Evolutionary conservation across 2,113 vertebrate species (phyloP).

Genomic region (Dicaeum eximium): DNA sequence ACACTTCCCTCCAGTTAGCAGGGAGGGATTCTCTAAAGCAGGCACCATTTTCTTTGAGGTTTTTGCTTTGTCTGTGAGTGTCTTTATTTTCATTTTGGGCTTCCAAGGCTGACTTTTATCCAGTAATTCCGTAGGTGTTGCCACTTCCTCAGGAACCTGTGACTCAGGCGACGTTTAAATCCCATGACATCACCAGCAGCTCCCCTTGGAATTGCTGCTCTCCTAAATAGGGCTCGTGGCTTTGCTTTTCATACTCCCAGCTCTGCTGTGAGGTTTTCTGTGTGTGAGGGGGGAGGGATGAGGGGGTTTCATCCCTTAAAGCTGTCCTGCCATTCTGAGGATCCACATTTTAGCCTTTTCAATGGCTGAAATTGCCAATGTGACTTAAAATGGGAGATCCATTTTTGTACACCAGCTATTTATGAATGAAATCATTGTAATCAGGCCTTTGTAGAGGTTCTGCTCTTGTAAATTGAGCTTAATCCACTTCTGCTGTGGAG

Average conservation of each 20-base stretch:
- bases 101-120: not conserved
- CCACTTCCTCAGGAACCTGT: slow-evolving; percentile 61
- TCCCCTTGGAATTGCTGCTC: not conserved
- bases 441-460: not conserved
- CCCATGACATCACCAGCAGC: slow-evolving; percentile 2
- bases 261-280: not conserved
- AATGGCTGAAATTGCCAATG: accelerated
- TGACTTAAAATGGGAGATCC: not conserved
- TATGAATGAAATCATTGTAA: not conserved
- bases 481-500: not conserved
- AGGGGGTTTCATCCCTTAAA: not conserved
- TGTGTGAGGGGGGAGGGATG: not conserved
- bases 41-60: not conserved
- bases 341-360: not conserved
- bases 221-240: not conserved
- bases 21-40: not conserved
- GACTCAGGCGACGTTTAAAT: slow-evolving; percentile 7
- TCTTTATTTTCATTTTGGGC: not conserved
- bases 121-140: slow-evolving; percentile 33
- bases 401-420: accelerated
- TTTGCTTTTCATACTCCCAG: not conserved
- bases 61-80: not conserved
- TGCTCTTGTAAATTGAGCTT: not conserved
- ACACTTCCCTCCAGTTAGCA: not conserved
- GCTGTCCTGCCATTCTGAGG: not conserved